These are phyloP conservation scores for Flexamia atlantica DNA, from an alignment of 2,888 invertebrate species.

Conservation along the genomic window DNA sequence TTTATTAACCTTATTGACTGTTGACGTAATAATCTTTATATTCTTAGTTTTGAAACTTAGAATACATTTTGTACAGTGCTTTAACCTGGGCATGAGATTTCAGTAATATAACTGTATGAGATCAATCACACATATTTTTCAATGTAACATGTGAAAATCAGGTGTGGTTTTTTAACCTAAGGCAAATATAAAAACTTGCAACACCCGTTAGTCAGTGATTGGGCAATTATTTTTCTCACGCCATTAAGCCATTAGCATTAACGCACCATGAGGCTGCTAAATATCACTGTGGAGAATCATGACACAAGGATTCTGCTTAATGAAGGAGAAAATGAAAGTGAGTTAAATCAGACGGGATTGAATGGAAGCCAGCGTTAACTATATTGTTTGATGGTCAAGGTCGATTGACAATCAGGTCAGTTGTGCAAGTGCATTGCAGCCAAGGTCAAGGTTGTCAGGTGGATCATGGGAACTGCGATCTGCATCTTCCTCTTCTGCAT, in stretches of 20 bases:
- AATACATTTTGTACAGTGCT: too few relatives aligned
- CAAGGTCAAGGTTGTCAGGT: background rate
- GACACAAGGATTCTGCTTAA: constrained; percentile 37
- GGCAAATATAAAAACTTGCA: background rate
- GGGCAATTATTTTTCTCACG: constrained; percentile 28
- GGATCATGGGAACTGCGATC: background rate
- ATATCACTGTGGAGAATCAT: constrained; percentile 11
- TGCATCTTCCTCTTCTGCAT: background rate
- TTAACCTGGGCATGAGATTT: too few relatives aligned
- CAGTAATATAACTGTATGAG: too few relatives aligned
- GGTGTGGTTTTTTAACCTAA: background rate
- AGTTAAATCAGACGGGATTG: constrained; percentile 1
- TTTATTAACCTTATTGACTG: too few relatives aligned
- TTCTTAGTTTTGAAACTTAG: too few relatives aligned
- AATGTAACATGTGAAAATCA: too few relatives aligned
- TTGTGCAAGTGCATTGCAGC: constrained; percentile 24
- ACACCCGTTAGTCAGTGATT: background rate
- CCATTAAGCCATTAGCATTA: constrained; percentile 18
- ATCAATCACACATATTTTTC: too few relatives aligned
- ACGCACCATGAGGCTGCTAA: constrained; percentile 1
- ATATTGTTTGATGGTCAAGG: constrained; percentile 48
- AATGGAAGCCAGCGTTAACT: constrained; percentile 19
- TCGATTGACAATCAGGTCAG: constrained; percentile 38
- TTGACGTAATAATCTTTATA: too few relatives aligned
- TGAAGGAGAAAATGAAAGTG: constrained; percentile 32